A percentile compares a stretch with the other conserved stretches of the same genome.
These are phyloP conservation scores for Clepsis dumicolana DNA, from an alignment of 2,888 invertebrate genomes.

Conservation along the genomic window DNA sequence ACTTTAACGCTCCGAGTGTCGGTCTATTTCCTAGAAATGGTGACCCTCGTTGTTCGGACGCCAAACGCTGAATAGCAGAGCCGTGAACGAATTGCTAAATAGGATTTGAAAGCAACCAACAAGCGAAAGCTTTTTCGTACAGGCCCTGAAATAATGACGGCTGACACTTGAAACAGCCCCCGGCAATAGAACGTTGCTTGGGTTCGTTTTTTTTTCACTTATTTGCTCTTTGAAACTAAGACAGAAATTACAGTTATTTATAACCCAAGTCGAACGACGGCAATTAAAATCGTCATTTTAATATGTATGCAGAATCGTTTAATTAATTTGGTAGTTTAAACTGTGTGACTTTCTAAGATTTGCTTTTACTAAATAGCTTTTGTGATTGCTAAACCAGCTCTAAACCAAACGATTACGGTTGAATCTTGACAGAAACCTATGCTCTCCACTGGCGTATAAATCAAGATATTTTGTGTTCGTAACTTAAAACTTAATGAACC, in stretches of 20 bases:
- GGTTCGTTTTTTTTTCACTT: neutral
- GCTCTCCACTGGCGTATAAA: neutral
- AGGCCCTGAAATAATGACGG: slow-evolving; percentile 60
- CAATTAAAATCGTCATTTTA: too few species aligned
- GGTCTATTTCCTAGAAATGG: slow-evolving; percentile 40
- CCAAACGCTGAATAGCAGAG: slow-evolving; percentile 51
- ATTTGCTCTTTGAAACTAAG: neutral
- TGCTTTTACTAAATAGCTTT: neutral
- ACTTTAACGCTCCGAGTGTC: slow-evolving; percentile 10
- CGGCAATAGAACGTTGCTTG: neutral
- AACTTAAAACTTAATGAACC: slow-evolving; percentile 27
- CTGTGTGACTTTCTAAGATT: neutral
- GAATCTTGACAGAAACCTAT: neutral
- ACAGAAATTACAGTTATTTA: too few species aligned
- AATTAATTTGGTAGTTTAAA: neutral
- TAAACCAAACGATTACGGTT: neutral
- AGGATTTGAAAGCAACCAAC: slow-evolving; percentile 58
- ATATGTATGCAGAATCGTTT: neutral
- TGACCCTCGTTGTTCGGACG: slow-evolving; percentile 48
- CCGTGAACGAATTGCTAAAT: slow-evolving; percentile 60
- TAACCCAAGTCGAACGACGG: too few species aligned
- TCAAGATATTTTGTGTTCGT: slow-evolving; percentile 10
- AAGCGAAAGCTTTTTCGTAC: slow-evolving; percentile 60
- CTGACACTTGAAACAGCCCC: slow-evolving; percentile 24
- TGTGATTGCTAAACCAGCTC: neutral